Evolutionary conservation across 2,797 vertebrate species (phyloP).

Genomic region (Cossypha heuglini): DNA sequence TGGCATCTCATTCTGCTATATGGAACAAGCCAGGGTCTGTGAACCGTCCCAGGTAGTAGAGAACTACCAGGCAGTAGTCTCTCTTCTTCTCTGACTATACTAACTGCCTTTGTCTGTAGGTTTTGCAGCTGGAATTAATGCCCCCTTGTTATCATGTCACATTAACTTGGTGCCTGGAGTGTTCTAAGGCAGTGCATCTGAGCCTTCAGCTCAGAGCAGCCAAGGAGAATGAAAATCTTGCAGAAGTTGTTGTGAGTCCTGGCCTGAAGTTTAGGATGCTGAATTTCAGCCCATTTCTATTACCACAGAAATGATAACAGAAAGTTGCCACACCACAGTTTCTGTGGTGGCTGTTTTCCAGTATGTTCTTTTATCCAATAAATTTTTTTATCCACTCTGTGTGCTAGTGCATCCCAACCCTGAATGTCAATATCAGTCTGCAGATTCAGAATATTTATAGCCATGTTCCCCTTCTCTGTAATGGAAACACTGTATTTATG

Average conservation of each 20-base stretch:
- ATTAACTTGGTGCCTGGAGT: not conserved
- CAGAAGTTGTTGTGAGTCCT: not conserved
- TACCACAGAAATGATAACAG: no score
- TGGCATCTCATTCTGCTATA: not conserved
- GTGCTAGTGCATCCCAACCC: not conserved
- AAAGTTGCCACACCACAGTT: not conserved
- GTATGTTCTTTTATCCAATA: not conserved
- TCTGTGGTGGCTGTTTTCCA: not conserved
- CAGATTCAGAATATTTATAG: not conserved
- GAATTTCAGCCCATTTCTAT: not conserved
- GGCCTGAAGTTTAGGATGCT: not conserved
- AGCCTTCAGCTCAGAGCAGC: not conserved
- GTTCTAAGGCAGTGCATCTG: not conserved
- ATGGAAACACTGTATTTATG: not conserved
- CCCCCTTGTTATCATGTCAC: not conserved
- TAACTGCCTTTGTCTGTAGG: not conserved
- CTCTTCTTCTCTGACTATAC: not conserved
- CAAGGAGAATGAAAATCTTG: fast-evolving
- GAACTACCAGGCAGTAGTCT: not conserved
- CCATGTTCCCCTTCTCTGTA: not conserved
- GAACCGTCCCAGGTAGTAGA: not conserved
- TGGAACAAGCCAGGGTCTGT: not conserved
- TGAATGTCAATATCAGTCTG: not conserved
- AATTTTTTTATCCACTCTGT: fast-evolving
- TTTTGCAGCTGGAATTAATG: not conserved